Evolutionary conservation across 2,888 invertebrate genomes (phyloP).

Genomic region (Hypolimnas misippus): DNA sequence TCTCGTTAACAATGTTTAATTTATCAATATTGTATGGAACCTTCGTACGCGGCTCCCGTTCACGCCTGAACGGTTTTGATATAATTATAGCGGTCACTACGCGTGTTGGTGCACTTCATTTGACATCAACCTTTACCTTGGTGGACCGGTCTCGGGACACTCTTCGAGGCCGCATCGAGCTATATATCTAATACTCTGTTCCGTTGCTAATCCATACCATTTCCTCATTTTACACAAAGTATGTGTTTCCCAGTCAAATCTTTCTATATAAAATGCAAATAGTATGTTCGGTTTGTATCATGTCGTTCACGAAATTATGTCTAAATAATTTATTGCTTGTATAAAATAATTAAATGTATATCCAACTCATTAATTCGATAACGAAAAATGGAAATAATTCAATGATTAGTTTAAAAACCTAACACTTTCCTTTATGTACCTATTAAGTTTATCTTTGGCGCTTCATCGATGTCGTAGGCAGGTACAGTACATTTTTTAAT

Average conservation of each 20-base stretch:
- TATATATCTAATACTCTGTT: conserved; percentile 26
- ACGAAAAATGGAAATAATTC: too few species aligned
- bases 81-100: conserved; percentile 12
- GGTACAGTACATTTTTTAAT: too few species aligned
- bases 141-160: conserved; percentile 52
- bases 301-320: too few species aligned
- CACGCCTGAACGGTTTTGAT: neutral
- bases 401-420: too few species aligned
- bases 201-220: conserved; percentile 14
- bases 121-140: conserved; percentile 63
- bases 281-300: too few species aligned
- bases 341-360: too few species aligned
- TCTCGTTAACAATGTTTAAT: too few species aligned
- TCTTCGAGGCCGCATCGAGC: conserved; percentile 46
- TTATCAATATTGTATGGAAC: neutral
- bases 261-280: neutral
- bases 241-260: neutral
- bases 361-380: too few species aligned
- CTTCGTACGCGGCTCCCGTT: neutral
- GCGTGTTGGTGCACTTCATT: conserved; percentile 39
- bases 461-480: too few species aligned
- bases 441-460: too few species aligned
- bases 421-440: too few species aligned
- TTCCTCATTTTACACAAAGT: conserved; percentile 19
- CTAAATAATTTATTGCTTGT: too few species aligned